Conservation (phyloP, 2,113 vertebrate genomes). For the Heterotilapia buettikoferi region DNA sequence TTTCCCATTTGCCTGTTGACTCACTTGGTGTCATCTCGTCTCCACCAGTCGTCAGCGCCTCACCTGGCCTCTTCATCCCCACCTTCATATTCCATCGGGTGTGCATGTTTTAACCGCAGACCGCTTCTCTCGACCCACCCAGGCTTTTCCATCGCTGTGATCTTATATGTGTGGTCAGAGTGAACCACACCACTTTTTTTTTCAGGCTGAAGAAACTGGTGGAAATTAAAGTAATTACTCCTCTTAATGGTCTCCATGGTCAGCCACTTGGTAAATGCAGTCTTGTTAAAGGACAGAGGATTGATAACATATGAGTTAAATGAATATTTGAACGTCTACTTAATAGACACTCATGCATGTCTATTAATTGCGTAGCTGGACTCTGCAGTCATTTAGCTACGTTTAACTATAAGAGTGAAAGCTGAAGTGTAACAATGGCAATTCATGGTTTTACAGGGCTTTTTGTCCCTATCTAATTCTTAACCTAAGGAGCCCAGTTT, state of each 20-base stretch:
- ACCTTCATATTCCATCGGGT: neutral
- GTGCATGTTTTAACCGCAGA: constrained; percentile 59
- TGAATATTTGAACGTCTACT: neutral
- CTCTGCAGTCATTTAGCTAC: neutral
- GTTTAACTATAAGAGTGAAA: neutral
- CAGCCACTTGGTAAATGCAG: neutral
- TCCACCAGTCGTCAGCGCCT: neutral
- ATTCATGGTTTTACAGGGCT: neutral
- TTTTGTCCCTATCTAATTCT: neutral
- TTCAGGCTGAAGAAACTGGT: neutral
- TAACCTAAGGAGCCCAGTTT: neutral
- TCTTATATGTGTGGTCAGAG: constrained; percentile 36
- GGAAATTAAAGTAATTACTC: neutral
- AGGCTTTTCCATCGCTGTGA: constrained; percentile 9
- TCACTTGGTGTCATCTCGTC: constrained; percentile 23
- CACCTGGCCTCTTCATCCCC: neutral
- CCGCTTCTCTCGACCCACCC: neutral
- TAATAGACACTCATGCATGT: neutral
- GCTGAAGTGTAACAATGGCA: neutral
- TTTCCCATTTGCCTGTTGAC: constrained; percentile 50
- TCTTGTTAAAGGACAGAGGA: neutral
- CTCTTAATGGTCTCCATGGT: neutral
- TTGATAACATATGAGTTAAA: neutral
- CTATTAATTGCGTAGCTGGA: neutral
- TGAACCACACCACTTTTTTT: constrained; percentile 29